Conservation (phyloP, 2,113 vertebrate genomes). For the Axis porcinus region DNA sequence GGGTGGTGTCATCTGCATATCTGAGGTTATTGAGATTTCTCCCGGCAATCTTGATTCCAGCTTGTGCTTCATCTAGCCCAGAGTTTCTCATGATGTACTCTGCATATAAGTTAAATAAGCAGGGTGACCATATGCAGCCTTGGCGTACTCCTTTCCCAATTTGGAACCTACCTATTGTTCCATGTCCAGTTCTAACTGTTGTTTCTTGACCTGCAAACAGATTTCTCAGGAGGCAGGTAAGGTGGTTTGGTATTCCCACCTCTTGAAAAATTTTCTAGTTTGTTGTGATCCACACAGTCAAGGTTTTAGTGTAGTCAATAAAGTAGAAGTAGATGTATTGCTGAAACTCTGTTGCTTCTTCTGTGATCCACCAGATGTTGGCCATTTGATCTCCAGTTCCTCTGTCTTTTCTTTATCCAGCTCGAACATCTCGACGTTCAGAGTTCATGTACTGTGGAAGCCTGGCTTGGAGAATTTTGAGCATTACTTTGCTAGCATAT, state of each 20-base stretch:
- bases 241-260: neutral
- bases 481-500: neutral
- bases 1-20: neutral
- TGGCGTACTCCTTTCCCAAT: neutral
- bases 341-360: neutral
- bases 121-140: neutral
- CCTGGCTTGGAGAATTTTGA: neutral
- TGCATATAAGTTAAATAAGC: neutral
- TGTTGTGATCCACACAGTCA: neutral
- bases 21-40: neutral
- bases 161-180: neutral
- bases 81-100: neutral
- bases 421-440: neutral
- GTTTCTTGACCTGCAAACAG: neutral
- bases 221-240: neutral
- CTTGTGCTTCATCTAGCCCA: neutral
- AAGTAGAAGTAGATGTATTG: neutral
- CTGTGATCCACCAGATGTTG: neutral
- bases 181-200: neutral
- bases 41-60: neutral
- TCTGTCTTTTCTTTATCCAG: neutral
- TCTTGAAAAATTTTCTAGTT: neutral
- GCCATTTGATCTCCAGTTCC: neutral
- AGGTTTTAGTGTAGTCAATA: neutral
- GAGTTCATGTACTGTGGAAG: neutral